Evolutionary conservation across 2,888 invertebrate species (phyloP).

Genomic region (Priocnemis perturbator): DNA sequence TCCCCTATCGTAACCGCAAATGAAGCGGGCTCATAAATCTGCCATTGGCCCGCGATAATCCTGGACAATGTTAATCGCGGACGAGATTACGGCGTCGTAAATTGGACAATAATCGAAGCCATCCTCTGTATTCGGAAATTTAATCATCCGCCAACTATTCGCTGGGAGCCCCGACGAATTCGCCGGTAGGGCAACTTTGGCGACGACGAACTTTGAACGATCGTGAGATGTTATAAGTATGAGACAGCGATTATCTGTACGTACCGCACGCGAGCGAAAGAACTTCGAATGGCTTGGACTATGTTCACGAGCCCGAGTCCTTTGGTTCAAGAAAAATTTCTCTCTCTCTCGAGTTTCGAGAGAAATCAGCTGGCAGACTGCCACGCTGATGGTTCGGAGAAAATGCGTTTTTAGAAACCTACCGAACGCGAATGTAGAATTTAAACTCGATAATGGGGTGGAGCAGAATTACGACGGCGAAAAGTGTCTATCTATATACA

Average conservation of each 20-base stretch:
- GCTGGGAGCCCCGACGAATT: slow-evolving; percentile 1
- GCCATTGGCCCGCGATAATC: slow-evolving; percentile 42
- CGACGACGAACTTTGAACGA: neutral
- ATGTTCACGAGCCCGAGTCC: no score
- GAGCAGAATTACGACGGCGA: neutral
- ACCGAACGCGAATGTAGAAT: no score
- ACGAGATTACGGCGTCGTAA: slow-evolving; percentile 45
- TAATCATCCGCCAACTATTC: slow-evolving; percentile 33
- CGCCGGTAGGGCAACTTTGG: no score
- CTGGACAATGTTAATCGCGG: slow-evolving; percentile 42
- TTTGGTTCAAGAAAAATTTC: neutral
- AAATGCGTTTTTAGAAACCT: no score
- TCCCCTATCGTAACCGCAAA: slow-evolving; percentile 41
- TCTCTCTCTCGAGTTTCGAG: neutral
- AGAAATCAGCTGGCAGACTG: no score
- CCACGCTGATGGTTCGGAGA: no score
- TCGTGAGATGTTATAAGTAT: neutral
- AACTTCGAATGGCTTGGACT: no score
- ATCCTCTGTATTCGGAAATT: slow-evolving; percentile 37
- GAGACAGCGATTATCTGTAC: no score
- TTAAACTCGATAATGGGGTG: no score
- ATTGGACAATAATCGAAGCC: slow-evolving; percentile 42
- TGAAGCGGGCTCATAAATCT: slow-evolving; percentile 48
- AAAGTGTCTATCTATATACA: neutral
- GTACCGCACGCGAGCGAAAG: no score